These are phyloP conservation scores for Drosophila histrio DNA, from an alignment of 2,888 invertebrate species.

Conservation along the genomic window DNA sequence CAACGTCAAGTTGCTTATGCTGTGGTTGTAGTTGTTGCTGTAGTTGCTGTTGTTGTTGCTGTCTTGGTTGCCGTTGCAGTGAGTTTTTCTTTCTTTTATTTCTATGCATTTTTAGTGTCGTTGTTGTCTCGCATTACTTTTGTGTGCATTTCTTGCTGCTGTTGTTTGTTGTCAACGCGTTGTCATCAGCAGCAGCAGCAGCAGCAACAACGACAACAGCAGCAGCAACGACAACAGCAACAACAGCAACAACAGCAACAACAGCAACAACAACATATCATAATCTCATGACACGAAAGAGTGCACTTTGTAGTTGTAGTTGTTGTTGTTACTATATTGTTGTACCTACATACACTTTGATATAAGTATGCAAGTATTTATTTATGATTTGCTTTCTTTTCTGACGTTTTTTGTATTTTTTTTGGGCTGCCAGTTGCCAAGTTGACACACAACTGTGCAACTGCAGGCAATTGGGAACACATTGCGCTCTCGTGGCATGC, in stretches of 20 bases:
- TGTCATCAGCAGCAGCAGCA: conserved; percentile 47
- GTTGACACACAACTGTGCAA: conserved; percentile 35
- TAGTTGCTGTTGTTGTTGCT: conserved; percentile 18
- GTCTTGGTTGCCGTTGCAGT: conserved; percentile 32
- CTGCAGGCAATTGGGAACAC: conserved; percentile 42
- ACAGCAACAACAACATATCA: conserved; percentile 9
- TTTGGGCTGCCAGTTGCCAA: conserved; percentile 32
- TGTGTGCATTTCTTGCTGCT: conserved; percentile 39
- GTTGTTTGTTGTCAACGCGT: conserved; percentile 39
- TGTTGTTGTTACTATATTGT: conserved; percentile 1
- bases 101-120: conserved; percentile 30
- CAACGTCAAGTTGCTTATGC: conserved; percentile 50
- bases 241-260: conserved; percentile 8
- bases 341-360: conserved; percentile 24
- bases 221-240: conserved; percentile 1
- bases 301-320: conserved; percentile 26
- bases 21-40: conserved; percentile 8
- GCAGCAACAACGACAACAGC: conserved; percentile 17
- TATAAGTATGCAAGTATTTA: conserved; percentile 38
- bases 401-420: not conserved
- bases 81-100: conserved; percentile 46
- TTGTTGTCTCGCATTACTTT: conserved; percentile 49
- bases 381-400: conserved; percentile 43
- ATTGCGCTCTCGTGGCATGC: conserved; percentile 48
- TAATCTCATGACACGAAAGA: conserved; percentile 52